Evolutionary conservation across 1,140 invertebrate species (phyloP).

Genomic region (Brachionus koreanus): DNA sequence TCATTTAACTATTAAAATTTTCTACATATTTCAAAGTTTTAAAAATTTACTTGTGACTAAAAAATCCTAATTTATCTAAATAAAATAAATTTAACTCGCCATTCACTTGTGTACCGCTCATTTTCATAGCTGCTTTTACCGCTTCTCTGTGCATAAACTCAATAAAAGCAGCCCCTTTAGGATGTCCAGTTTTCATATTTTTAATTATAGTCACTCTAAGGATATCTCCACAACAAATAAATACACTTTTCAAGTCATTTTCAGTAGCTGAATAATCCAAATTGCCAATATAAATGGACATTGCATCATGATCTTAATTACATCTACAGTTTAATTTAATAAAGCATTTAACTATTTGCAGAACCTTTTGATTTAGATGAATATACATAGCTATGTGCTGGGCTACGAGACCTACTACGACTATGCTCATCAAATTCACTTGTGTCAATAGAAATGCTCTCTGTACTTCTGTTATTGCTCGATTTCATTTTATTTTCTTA

Average conservation of each 20-base stretch:
- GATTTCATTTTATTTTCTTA: conserved; percentile 8
- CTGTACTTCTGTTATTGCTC: conserved; percentile 7
- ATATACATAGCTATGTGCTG: neutral
- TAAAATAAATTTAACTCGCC: neutral
- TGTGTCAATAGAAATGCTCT: neutral
- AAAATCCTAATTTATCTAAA: neutral
- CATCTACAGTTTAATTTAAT: neutral
- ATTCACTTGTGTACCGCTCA: conserved; percentile 67
- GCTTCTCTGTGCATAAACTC: conserved; percentile 97
- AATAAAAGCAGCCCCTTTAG: conserved; percentile 99
- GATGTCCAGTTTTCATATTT: conserved; percentile 96
- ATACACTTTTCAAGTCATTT: conserved; percentile 95
- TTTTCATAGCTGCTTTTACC: conserved; percentile 90
- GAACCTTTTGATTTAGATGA: conserved; percentile 69
- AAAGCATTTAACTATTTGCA: neutral
- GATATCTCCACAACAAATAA: conserved; percentile 95
- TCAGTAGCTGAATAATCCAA: conserved; percentile 98
- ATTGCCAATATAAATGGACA: conserved; percentile 97
- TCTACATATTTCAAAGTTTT: too few species aligned
- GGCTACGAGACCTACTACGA: neutral
- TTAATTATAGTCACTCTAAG: conserved; percentile 96
- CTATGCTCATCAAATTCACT: conserved; percentile 7
- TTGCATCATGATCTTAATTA: conserved; percentile 73
- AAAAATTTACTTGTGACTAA: neutral
- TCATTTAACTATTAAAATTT: too few species aligned